These are phyloP conservation scores for Tetranychus truncatus DNA, from an alignment of 2,888 invertebrate genomes.

Conservation along the genomic window DNA sequence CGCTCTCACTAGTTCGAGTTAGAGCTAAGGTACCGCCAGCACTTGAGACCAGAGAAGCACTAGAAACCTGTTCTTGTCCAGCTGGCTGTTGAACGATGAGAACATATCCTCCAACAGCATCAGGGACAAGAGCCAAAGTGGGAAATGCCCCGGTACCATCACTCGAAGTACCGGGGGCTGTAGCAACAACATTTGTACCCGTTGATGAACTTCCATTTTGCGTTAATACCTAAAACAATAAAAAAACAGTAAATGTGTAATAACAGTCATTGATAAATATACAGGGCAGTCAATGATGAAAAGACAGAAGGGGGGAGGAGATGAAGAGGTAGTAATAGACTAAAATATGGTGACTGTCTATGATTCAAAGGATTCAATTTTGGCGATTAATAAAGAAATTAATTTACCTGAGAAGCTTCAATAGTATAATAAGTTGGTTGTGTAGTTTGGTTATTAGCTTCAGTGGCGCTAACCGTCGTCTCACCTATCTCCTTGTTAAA, in stretches of 20 bases:
- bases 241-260: neutral
- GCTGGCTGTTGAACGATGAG: constrained; percentile 44
- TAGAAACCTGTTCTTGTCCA: neutral
- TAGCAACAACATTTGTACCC: neutral
- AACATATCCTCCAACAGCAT: constrained; percentile 55
- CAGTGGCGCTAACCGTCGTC: constrained; percentile 18
- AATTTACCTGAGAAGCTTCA: constrained; percentile 22
- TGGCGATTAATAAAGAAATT: constrained; percentile 26
- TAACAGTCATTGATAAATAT: too few relatives aligned
- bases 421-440: constrained; percentile 17
- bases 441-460: constrained; percentile 8
- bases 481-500: constrained; percentile 56
- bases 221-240: neutral
- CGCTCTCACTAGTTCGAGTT: neutral
- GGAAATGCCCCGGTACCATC: constrained; percentile 39
- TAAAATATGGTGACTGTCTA: neutral
- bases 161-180: constrained; percentile 21
- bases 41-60: neutral
- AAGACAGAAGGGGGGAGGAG: neutral
- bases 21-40: neutral
- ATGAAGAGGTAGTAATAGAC: neutral
- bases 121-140: constrained; percentile 64
- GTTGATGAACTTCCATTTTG: constrained; percentile 4
- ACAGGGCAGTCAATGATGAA: neutral
- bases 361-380: constrained; percentile 9